Conservation (phyloP, 2,797 vertebrate genomes). For the Pyrrhura leucotis region DNA sequence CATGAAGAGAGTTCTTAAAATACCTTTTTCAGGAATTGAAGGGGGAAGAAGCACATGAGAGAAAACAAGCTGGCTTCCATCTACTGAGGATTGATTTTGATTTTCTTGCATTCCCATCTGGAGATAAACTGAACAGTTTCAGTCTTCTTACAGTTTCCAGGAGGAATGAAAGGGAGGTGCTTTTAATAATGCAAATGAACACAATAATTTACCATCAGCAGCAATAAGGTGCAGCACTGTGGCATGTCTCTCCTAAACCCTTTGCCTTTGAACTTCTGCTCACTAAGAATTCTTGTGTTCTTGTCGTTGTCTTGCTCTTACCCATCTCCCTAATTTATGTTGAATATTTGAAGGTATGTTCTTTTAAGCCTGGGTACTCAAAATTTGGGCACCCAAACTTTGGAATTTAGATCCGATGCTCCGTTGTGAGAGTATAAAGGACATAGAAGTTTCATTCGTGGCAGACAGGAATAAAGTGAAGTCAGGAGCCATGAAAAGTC, state of each 20-base stretch:
- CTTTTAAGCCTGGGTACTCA: neutral
- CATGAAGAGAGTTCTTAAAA: neutral
- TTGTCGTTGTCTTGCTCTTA: neutral
- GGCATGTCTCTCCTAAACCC: neutral
- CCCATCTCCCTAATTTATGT: neutral
- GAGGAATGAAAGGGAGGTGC: neutral
- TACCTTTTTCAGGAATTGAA: neutral
- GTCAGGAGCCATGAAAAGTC: neutral
- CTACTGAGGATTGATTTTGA: neutral
- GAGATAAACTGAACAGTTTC: neutral
- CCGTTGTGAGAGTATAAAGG: neutral
- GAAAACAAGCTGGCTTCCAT: neutral
- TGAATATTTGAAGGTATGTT: neutral
- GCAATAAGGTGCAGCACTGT: neutral
- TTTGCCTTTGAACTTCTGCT: neutral
- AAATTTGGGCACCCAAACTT: neutral
- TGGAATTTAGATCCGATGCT: neutral
- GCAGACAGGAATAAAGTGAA: fast-evolving
- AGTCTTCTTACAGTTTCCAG: neutral
- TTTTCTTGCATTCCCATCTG: neutral
- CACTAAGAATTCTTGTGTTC: fast-evolving
- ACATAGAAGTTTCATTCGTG: fast-evolving
- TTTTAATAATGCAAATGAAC: neutral
- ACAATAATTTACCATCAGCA: neutral
- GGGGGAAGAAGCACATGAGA: fast-evolving